Evolutionary conservation across 2,797 vertebrate species (phyloP).

Genomic region (Acipenser transmontanus): DNA sequence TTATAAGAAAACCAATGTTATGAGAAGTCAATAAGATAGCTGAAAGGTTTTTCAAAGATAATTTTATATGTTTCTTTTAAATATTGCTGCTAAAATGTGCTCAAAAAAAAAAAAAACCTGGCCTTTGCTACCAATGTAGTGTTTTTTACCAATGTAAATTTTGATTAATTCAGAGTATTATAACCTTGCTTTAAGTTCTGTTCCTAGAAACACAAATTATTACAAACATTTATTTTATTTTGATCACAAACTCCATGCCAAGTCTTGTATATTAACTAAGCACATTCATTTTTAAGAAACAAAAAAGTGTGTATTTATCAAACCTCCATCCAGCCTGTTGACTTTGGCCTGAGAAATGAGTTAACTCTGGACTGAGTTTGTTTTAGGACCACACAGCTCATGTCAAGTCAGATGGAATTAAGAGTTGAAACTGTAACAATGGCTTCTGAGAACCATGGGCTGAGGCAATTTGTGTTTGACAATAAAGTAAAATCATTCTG

Average conservation of each 20-base stretch:
- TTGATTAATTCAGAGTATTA: neutral
- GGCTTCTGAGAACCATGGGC: too few relatives aligned
- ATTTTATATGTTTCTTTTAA: too few relatives aligned
- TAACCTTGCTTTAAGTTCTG: neutral
- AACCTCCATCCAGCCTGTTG: constrained; percentile 10
- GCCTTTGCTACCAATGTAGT: too few relatives aligned
- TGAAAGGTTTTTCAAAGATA: too few relatives aligned
- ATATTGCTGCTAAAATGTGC: too few relatives aligned
- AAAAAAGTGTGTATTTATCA: constrained; percentile 4
- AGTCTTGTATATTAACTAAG: neutral
- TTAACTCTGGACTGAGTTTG: constrained; percentile 8
- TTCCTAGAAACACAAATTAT: neutral
- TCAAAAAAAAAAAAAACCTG: too few relatives aligned
- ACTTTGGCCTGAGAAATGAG: constrained; percentile 4
- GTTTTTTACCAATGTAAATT: neutral
- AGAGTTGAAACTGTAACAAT: constrained; percentile 27
- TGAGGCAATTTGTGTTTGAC: too few relatives aligned
- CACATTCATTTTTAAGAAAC: constrained; percentile 11
- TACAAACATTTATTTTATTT: neutral
- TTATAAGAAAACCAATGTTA: too few relatives aligned
- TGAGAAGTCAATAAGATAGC: too few relatives aligned
- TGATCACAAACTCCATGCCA: neutral
- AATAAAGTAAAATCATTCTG: too few relatives aligned
- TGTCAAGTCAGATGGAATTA: constrained; percentile 37
- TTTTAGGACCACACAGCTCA: constrained; percentile 22